Evolutionary conservation across 2,797 vertebrate species (phyloP).

Genomic region (Peromyscus melanophrys): DNA sequence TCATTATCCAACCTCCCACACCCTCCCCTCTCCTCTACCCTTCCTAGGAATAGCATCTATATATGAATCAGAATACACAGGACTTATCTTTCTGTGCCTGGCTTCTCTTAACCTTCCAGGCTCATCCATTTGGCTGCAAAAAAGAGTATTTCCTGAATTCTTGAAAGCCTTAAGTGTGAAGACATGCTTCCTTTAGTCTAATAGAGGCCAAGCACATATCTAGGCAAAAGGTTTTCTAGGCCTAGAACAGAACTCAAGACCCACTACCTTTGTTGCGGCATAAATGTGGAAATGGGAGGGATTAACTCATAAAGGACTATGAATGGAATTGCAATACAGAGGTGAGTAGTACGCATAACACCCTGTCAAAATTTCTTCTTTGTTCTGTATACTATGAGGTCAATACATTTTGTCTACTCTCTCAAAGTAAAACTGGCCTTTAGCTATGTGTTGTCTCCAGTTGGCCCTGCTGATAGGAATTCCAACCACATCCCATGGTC

Average conservation of each 20-base stretch:
- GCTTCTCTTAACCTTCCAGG: not conserved
- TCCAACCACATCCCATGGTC: too few species aligned
- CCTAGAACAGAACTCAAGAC: not conserved
- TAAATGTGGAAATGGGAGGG: not conserved
- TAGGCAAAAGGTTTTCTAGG: not conserved
- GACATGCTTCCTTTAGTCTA: not conserved
- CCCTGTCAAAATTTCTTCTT: not conserved
- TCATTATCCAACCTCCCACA: not conserved
- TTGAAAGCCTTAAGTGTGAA: not conserved
- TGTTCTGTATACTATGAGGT: not conserved
- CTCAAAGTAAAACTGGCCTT: not conserved
- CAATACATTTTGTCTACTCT: not conserved
- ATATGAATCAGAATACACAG: not conserved
- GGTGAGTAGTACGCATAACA: not conserved
- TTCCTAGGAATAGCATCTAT: not conserved
- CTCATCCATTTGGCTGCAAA: not conserved
- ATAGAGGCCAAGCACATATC: not conserved
- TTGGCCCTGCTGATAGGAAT: too few species aligned
- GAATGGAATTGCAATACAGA: not conserved
- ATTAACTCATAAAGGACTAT: not conserved
- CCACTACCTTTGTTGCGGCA: fast-evolving
- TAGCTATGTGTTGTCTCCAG: not conserved
- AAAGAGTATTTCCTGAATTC: not conserved
- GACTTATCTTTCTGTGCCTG: not conserved
- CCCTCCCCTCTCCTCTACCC: not conserved